Base-by-base conservation (phyloP, 2,888 invertebrate species). In the Perizoma affinitatum region DNA sequence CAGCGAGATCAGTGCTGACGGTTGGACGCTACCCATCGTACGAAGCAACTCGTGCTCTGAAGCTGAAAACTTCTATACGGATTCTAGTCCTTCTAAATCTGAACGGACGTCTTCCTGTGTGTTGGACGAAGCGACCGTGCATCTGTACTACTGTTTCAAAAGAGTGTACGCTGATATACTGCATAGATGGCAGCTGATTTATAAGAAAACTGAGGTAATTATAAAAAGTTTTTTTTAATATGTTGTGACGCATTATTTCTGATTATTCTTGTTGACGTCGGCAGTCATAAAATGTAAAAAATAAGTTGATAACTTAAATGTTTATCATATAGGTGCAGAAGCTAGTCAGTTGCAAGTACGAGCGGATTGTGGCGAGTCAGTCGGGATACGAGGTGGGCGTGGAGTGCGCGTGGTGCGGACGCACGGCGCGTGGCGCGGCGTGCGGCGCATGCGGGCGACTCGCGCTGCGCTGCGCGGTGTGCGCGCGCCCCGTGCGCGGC, bases 11-110 rank as follows among this genome's bases (percentile, higher is more conserved):
- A 94, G 95, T 65, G 94, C 96, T 0, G 96, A 97, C 74, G 95
- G 96, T 4, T 96, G 96, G 95, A 95, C 95, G 61, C 93, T 96
- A 65, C 95, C 96, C 38, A 94, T 94, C 41, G 83, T 95, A 4
- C 94, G 97, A 41, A 97, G 97, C 54, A 97, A 96, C 82, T 97
- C 97, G 0, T 97, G 97, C 94, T 97, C 97, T 0, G 97, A 97
- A 74, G 97, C 96, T 0, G 93, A 97, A 65, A 97, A 98, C 80
- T 96, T 83, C 70, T 88, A 85, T 67, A 87, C 88, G 0, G 90
- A 90, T 65, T 88, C 87, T 0, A 83, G 81, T 1, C 74, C 74
- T 8, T 82, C 83, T n/a, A 88, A 88, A 63, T 85, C 83, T 0
- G 91, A 90, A 47, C 78, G 72, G n/a, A 70, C 79, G 8, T 75